Evolutionary conservation across 2,113 vertebrate species (phyloP).

Genomic region (Ia io): DNA sequence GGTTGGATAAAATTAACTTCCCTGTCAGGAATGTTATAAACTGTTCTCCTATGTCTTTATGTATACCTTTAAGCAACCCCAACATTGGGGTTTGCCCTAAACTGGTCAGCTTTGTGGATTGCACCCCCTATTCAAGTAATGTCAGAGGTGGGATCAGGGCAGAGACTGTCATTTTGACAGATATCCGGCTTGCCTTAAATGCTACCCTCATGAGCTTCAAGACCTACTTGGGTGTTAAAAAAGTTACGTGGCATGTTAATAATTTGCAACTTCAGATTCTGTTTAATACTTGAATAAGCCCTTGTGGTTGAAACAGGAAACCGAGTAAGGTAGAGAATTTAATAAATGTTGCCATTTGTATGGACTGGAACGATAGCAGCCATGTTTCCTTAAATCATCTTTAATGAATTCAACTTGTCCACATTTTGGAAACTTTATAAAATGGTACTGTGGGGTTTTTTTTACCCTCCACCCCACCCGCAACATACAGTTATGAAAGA

Average conservation of each 20-base stretch:
- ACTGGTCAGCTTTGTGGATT: not conserved
- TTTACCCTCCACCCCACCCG: not conserved
- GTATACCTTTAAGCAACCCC: not conserved
- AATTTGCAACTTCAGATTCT: slow-evolving; percentile 72
- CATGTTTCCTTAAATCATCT: slow-evolving; percentile 63
- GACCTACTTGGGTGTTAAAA: slow-evolving; percentile 57
- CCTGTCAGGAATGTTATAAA: not conserved
- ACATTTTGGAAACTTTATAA: slow-evolving; percentile 30
- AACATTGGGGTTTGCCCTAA: slow-evolving; percentile 2
- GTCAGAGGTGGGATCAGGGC: slow-evolving; percentile 52
- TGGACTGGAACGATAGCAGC: slow-evolving; percentile 12
- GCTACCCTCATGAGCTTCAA: slow-evolving; percentile 30
- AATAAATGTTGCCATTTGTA: slow-evolving; percentile 57
- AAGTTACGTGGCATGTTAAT: slow-evolving; percentile 61
- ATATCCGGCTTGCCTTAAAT: slow-evolving; percentile 38
- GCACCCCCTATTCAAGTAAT: slow-evolving; percentile 55
- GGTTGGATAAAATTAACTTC: not conserved
- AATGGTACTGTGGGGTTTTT: not conserved
- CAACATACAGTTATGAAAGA: not conserved
- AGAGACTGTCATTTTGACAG: slow-evolving; percentile 61
- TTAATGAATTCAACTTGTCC: slow-evolving; percentile 54
- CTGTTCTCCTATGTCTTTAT: not conserved
- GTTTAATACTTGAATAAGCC: slow-evolving; percentile 66
- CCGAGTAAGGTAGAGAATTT: slow-evolving; percentile 58
- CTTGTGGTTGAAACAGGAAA: slow-evolving; percentile 65